These are phyloP conservation scores for Drosophila subobscura DNA, from an alignment of 1,140 invertebrate genomes.

Conservation along the genomic window DNA sequence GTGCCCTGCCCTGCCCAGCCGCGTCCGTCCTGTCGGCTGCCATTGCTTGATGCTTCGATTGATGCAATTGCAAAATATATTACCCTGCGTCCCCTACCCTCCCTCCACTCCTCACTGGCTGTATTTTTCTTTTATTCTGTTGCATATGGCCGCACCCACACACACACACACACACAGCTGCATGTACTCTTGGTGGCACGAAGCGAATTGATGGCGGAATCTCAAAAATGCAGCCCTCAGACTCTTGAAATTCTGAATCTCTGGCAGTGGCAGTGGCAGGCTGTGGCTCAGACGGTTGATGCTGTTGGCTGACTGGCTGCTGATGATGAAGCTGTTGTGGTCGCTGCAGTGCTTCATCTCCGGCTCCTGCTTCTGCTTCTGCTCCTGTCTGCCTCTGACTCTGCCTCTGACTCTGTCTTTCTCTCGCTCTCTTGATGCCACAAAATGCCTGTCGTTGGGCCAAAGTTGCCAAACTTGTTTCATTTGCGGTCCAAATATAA, in stretches of 20 bases:
- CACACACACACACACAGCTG: neutral
- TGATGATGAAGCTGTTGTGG: constrained; percentile 77
- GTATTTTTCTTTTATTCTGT: neutral
- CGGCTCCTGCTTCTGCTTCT: neutral
- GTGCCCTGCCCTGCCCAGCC: constrained; percentile 36
- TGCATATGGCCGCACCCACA: neutral
- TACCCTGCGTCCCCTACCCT: constrained; percentile 29
- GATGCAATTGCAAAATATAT: constrained; percentile 63
- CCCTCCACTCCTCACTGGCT: too few species aligned
- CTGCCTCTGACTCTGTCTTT: neutral
- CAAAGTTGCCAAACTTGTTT: constrained; percentile 81
- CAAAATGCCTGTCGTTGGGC: constrained; percentile 72
- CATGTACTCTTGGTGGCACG: constrained; percentile 39
- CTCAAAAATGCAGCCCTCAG: constrained; percentile 71
- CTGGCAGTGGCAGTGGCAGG: constrained; percentile 23
- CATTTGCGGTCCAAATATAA: constrained; percentile 80
- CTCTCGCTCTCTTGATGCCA: constrained; percentile 24
- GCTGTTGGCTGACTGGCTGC: constrained; percentile 11
- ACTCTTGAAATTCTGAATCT: constrained; percentile 10
- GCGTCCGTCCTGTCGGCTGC: neutral
- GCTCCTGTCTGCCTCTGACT: neutral
- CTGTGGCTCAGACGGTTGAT: constrained; percentile 23
- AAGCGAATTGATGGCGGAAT: constrained; percentile 60
- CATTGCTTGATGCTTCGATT: constrained; percentile 35
- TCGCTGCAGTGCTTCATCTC: constrained; percentile 50